Conservation (phyloP, 2,113 vertebrate genomes). For the Caloenas nicobarica region DNA sequence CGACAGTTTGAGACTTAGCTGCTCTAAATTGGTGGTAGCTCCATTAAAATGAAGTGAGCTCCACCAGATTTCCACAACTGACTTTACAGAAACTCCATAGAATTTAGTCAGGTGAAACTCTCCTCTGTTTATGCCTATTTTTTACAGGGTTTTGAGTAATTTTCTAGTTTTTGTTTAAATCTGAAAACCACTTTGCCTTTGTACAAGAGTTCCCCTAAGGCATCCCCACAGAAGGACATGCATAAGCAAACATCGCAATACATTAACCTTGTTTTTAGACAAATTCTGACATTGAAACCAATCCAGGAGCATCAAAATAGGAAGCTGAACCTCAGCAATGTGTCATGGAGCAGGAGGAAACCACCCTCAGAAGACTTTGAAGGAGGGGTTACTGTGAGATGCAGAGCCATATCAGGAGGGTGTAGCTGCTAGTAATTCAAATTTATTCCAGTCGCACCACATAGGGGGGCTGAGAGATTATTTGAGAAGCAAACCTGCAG, state of each 20-base stretch:
- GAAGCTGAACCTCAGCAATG: background rate
- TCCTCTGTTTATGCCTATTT: background rate
- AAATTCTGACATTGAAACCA: background rate
- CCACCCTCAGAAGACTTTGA: background rate
- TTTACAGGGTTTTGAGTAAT: background rate
- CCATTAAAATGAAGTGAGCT: background rate
- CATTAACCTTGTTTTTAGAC: background rate
- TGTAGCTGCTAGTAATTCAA: background rate
- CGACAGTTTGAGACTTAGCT: background rate
- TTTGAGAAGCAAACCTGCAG: background rate
- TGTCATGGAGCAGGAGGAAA: background rate
- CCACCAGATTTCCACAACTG: background rate
- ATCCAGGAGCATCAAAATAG: background rate
- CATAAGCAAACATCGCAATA: background rate
- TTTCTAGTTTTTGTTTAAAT: background rate
- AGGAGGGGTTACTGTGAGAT: background rate
- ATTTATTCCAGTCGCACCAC: background rate
- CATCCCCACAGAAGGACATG: background rate
- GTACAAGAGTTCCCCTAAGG: background rate
- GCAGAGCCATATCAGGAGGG: background rate
- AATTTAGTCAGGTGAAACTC: background rate
- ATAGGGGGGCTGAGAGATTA: background rate
- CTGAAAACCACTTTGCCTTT: background rate
- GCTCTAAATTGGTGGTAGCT: background rate
- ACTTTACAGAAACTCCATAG: background rate